Evolutionary conservation across 2,797 vertebrate genomes (phyloP).

Genomic region (Tympanoctomys barrerae): DNA sequence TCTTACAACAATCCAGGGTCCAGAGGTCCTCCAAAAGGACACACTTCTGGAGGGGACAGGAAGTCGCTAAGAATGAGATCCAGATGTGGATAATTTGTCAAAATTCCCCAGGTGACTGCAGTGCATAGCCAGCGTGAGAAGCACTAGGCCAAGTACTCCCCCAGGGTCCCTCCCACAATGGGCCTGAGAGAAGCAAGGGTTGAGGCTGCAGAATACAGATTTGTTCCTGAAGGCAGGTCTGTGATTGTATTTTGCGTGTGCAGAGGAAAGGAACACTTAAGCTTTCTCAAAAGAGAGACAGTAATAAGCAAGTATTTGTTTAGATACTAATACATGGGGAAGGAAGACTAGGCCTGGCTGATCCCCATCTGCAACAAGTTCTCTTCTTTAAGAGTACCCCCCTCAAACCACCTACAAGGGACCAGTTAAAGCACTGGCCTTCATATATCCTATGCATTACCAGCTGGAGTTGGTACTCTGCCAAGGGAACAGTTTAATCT

Average conservation of each 20-base stretch:
- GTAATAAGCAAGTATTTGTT: neutral
- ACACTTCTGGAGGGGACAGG: neutral
- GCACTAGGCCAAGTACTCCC: neutral
- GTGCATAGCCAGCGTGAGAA: neutral
- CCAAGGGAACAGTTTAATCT: neutral
- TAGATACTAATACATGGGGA: neutral
- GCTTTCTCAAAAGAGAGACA: constrained; percentile 14
- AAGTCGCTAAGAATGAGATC: neutral
- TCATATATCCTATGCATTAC: neutral
- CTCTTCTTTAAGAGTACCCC: neutral
- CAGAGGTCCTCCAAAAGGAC: neutral
- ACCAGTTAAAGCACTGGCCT: neutral
- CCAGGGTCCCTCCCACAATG: neutral
- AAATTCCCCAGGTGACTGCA: neutral
- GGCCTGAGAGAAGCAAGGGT: neutral
- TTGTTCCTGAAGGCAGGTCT: neutral
- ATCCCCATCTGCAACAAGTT: neutral
- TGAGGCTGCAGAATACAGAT: neutral
- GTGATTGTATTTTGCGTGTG: neutral
- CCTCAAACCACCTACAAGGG: neutral
- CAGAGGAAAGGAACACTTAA: neutral
- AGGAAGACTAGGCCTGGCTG: neutral
- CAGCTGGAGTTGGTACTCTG: neutral
- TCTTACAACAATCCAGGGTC: neutral
- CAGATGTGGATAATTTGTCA: neutral